Evolutionary conservation across 1,140 invertebrate species (phyloP).

Genomic region (Diabrotica virgifera): DNA sequence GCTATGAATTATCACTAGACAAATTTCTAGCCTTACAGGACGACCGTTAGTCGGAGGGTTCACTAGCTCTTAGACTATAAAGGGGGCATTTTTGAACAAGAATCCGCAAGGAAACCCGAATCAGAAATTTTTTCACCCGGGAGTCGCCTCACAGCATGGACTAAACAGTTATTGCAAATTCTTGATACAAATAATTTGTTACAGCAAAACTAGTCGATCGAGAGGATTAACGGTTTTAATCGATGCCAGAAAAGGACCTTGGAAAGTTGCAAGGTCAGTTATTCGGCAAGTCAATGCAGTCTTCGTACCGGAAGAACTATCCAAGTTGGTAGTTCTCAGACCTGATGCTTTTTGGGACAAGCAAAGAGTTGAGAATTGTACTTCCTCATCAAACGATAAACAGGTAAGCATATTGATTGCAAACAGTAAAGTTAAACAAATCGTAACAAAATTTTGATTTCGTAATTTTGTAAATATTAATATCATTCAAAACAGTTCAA

Average conservation of each 20-base stretch:
- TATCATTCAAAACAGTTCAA: too few relatives aligned
- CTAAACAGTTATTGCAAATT: too few relatives aligned
- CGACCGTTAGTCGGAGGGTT: too few relatives aligned
- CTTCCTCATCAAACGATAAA: slow-evolving; percentile 60
- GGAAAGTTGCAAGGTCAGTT: slow-evolving; percentile 61
- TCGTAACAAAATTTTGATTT: not conserved
- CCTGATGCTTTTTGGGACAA: slow-evolving; percentile 75
- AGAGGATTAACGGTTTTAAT: slow-evolving; percentile 61
- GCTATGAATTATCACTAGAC: too few relatives aligned
- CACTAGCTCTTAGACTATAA: too few relatives aligned
- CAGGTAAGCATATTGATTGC: slow-evolving; percentile 51
- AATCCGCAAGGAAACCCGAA: too few relatives aligned
- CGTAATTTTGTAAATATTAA: too few relatives aligned
- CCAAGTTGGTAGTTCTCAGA: slow-evolving; percentile 60
- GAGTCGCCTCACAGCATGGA: too few relatives aligned
- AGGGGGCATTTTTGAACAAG: too few relatives aligned
- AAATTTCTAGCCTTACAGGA: too few relatives aligned
- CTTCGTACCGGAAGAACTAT: slow-evolving; percentile 53
- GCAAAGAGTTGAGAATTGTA: slow-evolving; percentile 66
- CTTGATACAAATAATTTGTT: slow-evolving; percentile 8
- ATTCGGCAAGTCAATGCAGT: slow-evolving; percentile 56
- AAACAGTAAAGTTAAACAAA: too few relatives aligned
- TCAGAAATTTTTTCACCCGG: too few relatives aligned
- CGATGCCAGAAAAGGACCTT: slow-evolving; percentile 62
- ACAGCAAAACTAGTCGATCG: slow-evolving; percentile 21